phyloP scores from a whole-genome alignment of 2,888 invertebrate genomes.

The Glyphotaelius pellucidus region DNA sequence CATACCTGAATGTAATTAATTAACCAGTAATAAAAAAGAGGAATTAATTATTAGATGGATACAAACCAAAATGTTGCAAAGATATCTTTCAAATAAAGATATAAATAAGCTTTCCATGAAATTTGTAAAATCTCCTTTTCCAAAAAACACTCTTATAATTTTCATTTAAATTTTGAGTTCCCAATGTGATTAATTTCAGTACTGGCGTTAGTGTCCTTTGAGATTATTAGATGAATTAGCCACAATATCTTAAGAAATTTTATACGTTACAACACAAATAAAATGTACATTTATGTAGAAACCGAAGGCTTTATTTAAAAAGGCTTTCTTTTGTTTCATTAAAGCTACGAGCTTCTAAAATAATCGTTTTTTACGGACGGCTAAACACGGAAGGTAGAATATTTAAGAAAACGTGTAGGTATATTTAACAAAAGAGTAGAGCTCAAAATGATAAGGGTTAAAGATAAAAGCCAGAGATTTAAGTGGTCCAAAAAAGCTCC shows the following conservation, averaged over 20 bases:
- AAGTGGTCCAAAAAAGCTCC: not conserved
- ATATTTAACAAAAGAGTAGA: not conserved
- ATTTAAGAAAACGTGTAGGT: conserved; percentile 2
- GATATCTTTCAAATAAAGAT: not conserved
- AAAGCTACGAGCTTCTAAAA: not conserved
- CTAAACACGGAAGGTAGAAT: not conserved
- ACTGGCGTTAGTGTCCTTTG: not conserved
- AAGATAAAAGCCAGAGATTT: conserved; percentile 2
- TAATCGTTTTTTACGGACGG: not conserved
- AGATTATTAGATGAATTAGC: not conserved
- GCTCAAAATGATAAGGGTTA: not conserved
- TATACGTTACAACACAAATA: not conserved
- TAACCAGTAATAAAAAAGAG: too few species aligned
- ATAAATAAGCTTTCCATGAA: too few species aligned
- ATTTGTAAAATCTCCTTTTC: not conserved
- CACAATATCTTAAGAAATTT: not conserved
- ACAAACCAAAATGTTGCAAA: not conserved
- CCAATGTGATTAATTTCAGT: not conserved
- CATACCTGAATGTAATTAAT: not conserved
- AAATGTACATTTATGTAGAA: not conserved
- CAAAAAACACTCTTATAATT: not conserved
- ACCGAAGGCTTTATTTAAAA: not conserved
- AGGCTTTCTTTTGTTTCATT: not conserved
- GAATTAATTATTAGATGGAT: too few species aligned
- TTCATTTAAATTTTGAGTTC: not conserved